Conservation (phyloP, 2,113 vertebrate species). For the Leucopsar rothschildi region DNA sequence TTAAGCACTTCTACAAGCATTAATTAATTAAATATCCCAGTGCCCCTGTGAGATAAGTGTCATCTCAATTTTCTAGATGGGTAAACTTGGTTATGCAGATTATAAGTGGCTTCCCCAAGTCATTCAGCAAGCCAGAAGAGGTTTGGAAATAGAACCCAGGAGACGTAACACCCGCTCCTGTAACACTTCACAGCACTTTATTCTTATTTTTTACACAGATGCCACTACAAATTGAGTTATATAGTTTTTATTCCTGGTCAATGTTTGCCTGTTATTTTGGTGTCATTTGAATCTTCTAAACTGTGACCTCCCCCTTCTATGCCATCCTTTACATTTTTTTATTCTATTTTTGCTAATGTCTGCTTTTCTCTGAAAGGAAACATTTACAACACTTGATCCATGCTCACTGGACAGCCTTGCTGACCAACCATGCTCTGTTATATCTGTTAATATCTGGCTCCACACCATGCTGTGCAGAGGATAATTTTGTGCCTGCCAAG, state of each 20-base stretch:
- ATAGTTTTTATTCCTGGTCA: background rate
- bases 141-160: background rate
- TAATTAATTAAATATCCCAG: constrained; percentile 57
- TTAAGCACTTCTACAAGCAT: constrained; percentile 37
- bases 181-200: background rate
- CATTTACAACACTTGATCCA: background rate
- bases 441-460: background rate
- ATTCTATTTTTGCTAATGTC: background rate
- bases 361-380: background rate
- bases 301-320: background rate
- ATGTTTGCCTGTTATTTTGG: background rate
- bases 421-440: background rate
- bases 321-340: background rate
- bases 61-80: constrained; percentile 53
- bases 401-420: background rate
- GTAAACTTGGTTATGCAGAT: constrained; percentile 29
- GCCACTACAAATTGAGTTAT: background rate
- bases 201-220: background rate
- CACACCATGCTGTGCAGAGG: background rate
- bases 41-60: constrained; percentile 24
- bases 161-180: background rate
- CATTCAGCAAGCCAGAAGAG: background rate
- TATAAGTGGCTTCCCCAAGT: constrained; percentile 12
- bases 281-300: background rate
- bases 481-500: background rate